A percentile compares a stretch with the other conserved stretches of the same genome.
These are phyloP conservation scores for Limnephilus marmoratus DNA, from an alignment of 2,888 invertebrate species.

Conservation along the genomic window DNA sequence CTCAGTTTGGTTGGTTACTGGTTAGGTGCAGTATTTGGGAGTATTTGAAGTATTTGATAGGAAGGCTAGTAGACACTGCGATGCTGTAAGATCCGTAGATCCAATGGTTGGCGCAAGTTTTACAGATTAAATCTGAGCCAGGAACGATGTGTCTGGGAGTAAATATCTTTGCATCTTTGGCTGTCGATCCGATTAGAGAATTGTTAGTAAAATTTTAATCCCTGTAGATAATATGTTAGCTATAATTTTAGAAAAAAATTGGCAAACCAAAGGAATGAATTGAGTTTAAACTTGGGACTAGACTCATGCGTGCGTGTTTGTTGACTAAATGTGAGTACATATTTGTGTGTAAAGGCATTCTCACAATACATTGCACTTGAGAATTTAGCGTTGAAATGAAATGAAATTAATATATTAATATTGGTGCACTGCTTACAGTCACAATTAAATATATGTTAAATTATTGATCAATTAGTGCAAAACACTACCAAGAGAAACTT, in stretches of 20 bases:
- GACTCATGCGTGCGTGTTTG: neutral
- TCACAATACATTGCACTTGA: neutral
- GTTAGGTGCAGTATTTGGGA: neutral
- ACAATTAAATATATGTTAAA: neutral
- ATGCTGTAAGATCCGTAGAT: neutral
- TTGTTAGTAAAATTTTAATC: conserved; percentile 3
- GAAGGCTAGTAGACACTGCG: neutral
- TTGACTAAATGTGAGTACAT: neutral
- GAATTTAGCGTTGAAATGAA: neutral
- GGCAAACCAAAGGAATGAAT: conserved; percentile 9
- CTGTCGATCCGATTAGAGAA: conserved; percentile 11
- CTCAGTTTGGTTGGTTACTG: neutral
- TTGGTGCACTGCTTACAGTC: neutral
- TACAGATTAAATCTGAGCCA: neutral
- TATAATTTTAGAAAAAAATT: conserved; percentile 8
- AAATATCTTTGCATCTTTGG: neutral
- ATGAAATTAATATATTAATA: neutral
- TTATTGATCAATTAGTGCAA: neutral
- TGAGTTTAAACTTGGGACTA: neutral
- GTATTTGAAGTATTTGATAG: neutral
- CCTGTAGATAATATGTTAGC: conserved; percentile 18
- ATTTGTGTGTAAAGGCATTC: neutral
- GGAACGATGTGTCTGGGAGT: neutral
- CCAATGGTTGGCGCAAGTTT: neutral
- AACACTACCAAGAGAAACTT: neutral